Conservation (phyloP, 2,888 invertebrate genomes). For the Peribatodes rhomboidaria region DNA sequence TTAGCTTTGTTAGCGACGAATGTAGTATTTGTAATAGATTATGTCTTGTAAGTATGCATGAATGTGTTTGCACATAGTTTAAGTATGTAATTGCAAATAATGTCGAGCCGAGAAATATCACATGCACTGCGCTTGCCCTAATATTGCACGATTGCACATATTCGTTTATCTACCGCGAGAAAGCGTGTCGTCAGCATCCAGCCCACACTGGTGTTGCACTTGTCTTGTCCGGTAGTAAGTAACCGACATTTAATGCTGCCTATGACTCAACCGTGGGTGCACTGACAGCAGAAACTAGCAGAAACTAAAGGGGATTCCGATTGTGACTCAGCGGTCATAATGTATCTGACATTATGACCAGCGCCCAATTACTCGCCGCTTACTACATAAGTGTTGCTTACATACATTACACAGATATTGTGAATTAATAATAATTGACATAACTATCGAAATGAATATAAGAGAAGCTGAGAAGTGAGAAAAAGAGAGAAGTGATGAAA, state of each 20-base stretch:
- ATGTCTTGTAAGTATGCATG: too few species aligned
- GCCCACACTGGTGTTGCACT: conserved; percentile 19
- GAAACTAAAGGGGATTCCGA: conserved; percentile 43
- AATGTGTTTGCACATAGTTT: neutral
- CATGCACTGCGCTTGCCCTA: neutral
- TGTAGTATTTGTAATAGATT: too few species aligned
- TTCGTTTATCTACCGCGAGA: neutral
- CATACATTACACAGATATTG: too few species aligned
- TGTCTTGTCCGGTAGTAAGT: conserved; percentile 43
- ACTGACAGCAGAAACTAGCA: conserved; percentile 45
- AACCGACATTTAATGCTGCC: conserved; percentile 35
- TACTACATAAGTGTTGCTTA: neutral
- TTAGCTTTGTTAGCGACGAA: too few species aligned
- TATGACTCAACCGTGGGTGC: conserved; percentile 65
- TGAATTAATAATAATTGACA: too few species aligned
- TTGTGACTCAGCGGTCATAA: conserved; percentile 48
- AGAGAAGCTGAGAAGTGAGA: too few species aligned
- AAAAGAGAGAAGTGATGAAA: too few species aligned
- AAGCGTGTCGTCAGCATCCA: conserved; percentile 47
- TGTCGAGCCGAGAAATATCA: conserved; percentile 1
- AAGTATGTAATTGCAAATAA: neutral
- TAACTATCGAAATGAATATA: too few species aligned
- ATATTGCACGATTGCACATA: conserved; percentile 9
- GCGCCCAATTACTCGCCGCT: neutral
- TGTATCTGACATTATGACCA: conserved; percentile 5